Base-by-base conservation (phyloP, 2,797 vertebrate genomes). In the Enteromius afrohamiltoni region DNA sequence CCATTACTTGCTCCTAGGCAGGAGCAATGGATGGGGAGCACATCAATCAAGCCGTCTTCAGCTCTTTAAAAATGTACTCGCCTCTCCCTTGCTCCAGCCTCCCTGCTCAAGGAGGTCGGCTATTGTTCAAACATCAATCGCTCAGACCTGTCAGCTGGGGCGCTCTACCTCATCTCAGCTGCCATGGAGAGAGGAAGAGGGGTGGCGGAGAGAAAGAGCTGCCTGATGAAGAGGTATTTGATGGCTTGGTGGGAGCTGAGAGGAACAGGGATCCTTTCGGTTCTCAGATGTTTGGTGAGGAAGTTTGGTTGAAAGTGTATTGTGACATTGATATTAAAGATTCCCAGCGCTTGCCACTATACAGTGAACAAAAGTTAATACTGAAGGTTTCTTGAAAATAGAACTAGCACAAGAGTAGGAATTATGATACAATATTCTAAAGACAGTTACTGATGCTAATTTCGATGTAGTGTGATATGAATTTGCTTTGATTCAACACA, bases 41-140 rank as follows among this genome's bases (percentile, higher is more conserved):
- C 88, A 92, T 91, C 80, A 89, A 91, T 92, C 88, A 90, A 55
- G 49, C 85, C 60, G 67, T 64, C 82, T 73, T 73, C 75, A 34
- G 58, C 87, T 89, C 81, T 89, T 90, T 84, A 91, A 90, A 92
- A 90, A 88, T 87, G 58, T 88, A 91, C 86, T 88, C 10, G 68
- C 84, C 81, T 70, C 86, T 88, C 79, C 82, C 86, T 86, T 77
- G 49, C 77, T 89, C 74, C 83, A 42, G 86, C 87, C 86, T 88
- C 80, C 80, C 26, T 2, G 79, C 85, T 78, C 68, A 74, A 79
- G 88, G 86, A 92, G 89, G 91, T 92, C 87, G 87, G 84, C 77
- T 87, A 86, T 75, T 92, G 89, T 90, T 92, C 86, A 90, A 92
- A 90, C 89, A 91, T 91, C 91, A 88, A 87, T 87, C 64, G 53